Base-by-base conservation (phyloP, 2,797 vertebrate species). In the Eutrigla gurnardus region DNA sequence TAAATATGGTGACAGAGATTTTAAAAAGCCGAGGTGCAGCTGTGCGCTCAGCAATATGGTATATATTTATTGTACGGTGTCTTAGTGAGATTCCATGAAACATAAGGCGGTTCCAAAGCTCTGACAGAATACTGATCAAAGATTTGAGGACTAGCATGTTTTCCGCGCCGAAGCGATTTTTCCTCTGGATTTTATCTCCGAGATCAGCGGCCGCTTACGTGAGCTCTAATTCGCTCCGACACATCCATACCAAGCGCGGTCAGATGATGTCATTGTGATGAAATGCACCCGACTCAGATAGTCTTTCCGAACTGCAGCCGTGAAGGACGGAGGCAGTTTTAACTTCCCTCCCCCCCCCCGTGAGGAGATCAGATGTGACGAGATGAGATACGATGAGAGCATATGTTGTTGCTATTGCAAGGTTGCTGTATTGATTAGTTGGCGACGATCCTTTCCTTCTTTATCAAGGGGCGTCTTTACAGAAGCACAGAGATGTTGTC, bases 221-320 rank as follows among this genome's bases (percentile, higher is more conserved):
- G 60, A 70, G 65, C 72, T 47, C 49, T 86, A 73, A 89, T 71
- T 70, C 52, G 17, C 55, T 77, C 57, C 40, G 83, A 81, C 77
- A 78, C 61, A 10, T 65, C 73, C 40, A 45, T 45, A 71, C 53
- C 8, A 71, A 75, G 59, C 55, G 8, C 0, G 50, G 46, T 78
- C 71, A 70, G 75, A 84, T 83, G 83, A 87, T 86, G 86, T 70
- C 83, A 84, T 59, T 6, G 17, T 69, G 65, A 88, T 82, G 79
- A 88, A 86, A 87, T 18, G 62, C 65, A 54, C 60, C 77, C 65
- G 9, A n/a, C 13, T 59, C 49, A 39, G 73, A 78, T 65, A 5
- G 39, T 71, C 78, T 84, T 80, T 65, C 73, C 42, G 32, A 72
- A 73, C 54, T 14, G 45, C 54, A 63, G 63, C 10, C 52, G 10